A percentile compares a stretch with the other conserved stretches of the same genome.
These are phyloP conservation scores for Peromyscus leucopus DNA, from an alignment of 2,113 vertebrate species.

Conservation along the genomic window DNA sequence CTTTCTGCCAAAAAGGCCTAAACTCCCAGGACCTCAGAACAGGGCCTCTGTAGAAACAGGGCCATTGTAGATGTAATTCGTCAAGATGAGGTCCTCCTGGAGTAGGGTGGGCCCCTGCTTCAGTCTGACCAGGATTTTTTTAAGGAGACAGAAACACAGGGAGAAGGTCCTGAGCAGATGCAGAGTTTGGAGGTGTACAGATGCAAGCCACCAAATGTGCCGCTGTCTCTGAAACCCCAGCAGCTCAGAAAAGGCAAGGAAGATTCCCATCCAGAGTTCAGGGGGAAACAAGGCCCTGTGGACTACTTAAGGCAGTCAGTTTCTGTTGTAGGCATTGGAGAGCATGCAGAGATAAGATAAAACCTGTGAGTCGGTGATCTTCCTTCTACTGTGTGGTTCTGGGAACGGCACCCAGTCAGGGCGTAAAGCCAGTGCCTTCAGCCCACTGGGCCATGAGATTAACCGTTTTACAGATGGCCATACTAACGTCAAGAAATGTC, in stretches of 20 bases:
- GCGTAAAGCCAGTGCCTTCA: background rate
- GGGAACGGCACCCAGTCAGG: background rate
- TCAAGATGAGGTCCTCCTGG: background rate
- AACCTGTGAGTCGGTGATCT: background rate
- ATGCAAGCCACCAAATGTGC: rapidly evolving
- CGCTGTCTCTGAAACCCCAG: background rate
- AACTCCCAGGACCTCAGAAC: background rate
- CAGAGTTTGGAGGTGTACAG: background rate
- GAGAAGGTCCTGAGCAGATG: background rate
- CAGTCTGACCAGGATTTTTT: background rate
- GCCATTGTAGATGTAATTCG: background rate
- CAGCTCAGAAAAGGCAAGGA: background rate
- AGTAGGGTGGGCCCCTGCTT: background rate
- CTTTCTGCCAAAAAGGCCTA: background rate
- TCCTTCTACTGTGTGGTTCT: background rate
- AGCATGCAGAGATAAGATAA: background rate
- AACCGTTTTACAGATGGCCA: background rate
- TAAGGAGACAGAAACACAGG: background rate
- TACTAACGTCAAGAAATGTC: background rate
- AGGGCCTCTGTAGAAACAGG: background rate
- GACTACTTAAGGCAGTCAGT: background rate
- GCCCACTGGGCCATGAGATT: background rate
- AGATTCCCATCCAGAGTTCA: rapidly evolving
- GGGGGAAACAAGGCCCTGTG: rapidly evolving
- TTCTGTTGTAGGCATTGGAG: background rate